Evolutionary conservation across 53 echinoderm and acorn worm genomes (phyloP).

Genomic region (Temnopleurus reevesii): DNA sequence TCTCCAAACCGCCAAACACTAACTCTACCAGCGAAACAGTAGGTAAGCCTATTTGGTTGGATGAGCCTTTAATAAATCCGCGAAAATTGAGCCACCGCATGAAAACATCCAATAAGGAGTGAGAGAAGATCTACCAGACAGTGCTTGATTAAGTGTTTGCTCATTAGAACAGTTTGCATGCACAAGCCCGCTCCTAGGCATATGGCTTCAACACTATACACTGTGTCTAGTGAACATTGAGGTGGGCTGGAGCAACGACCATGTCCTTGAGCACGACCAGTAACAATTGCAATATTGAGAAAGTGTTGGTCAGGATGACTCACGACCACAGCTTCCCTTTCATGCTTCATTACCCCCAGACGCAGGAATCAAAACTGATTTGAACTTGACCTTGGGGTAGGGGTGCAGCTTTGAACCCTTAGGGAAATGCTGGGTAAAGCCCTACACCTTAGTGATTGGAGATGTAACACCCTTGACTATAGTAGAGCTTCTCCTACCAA

Average conservation of each 20-base stretch:
- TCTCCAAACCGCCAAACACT: background rate
- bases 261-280: no score
- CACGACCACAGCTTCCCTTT: slow-evolving; percentile 23
- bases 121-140: slow-evolving; percentile 10
- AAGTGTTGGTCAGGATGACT: no score
- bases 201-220: no score
- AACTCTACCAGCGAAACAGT: slow-evolving; percentile 7
- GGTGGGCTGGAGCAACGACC: no score
- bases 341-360: slow-evolving; percentile 21
- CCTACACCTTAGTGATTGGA: background rate
- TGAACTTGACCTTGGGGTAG: slow-evolving; percentile 8
- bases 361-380: slow-evolving; percentile 31
- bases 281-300: no score
- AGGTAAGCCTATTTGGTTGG: slow-evolving; percentile 42
- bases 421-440: background rate
- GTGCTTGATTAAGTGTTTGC: background rate
- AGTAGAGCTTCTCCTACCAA: slow-evolving; percentile 28
- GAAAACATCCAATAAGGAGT: slow-evolving; percentile 26
- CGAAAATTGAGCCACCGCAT: slow-evolving; percentile 1
- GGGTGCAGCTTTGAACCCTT: background rate
- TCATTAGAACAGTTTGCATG: no score
- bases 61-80: slow-evolving; percentile 35
- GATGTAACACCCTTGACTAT: background rate
- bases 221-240: no score
- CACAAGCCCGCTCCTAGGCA: no score